Evolutionary conservation across 2,797 vertebrate species (phyloP), one percentile per base, ranked within the genome.

Genomic region (Pachyuromys duprasi): DNA sequence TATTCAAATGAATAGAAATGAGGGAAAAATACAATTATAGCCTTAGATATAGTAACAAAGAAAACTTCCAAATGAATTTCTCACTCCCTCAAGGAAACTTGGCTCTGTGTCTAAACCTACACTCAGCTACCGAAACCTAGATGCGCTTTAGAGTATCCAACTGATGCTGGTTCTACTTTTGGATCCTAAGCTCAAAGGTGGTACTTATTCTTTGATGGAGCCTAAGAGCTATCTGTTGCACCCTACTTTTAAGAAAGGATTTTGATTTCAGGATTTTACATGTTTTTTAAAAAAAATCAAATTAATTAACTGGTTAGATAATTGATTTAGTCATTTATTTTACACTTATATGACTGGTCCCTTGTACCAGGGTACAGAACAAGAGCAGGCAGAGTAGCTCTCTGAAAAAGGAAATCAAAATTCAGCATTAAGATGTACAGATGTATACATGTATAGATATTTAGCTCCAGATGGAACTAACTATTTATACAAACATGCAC

Each of bases 1-100:
- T 69, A 86, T 83, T 33, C 65, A 83, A 93, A 96, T 90, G 78
- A 94, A 89, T 31, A 72, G 33, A 49, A 15, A 88, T 4, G 17
- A 60, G 24, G 31, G 5, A 67, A 92, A 42, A 89, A 76, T 6
- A 60, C 92, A 69, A 18, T 36, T 67, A 69, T 49, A 76, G 67
- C n/a, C 45, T 13, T 70, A 83, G 39, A 76, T 91, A 78, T 2
- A 79, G 76, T 45, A 95, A 91, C 70, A 90, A 88, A 96, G 57
- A 17, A 17, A n/a, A 95, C 83, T 92, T 78, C 24, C 75, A 94
- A 93, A 84, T 94, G 55, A 96, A 57, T 84, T 82, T 78, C 89
- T 79, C 3, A 82, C 60, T 95, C 63, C n/a, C 90, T 91, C 67
- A 69, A 82, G 92, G 92, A n/a, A 87, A 74, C 63, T 95, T 91